Percentiles rank a stretch among this genome's conserved stretches.
Evolutionary conservation across 2,797 vertebrate species (phyloP).

Genomic region (Malurus splendens): DNA sequence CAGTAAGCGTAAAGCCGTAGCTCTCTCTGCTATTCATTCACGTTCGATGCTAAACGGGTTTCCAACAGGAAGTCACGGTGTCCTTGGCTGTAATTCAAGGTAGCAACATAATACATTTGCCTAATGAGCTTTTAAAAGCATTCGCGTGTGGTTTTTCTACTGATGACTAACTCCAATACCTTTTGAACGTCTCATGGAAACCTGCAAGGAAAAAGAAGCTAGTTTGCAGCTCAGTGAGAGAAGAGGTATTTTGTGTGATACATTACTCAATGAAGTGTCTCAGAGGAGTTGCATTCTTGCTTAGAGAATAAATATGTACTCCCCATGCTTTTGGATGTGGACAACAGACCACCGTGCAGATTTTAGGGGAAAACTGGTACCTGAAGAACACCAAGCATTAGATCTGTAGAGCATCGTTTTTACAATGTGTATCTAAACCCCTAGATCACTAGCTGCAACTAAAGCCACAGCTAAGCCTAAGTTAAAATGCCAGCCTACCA

Average conservation of each 20-base stretch:
- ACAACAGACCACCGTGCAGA: not conserved
- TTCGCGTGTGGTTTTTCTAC: not conserved
- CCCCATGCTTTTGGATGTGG: not conserved
- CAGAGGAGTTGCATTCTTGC: not conserved
- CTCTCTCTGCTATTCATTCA: not conserved
- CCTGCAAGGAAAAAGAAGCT: not conserved
- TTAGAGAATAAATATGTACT: too few species aligned
- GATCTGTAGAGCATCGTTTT: not conserved
- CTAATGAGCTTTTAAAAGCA: not conserved
- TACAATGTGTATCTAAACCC: not conserved
- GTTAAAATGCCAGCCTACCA: not conserved
- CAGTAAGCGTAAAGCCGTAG: fast-evolving
- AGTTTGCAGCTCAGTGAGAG: not conserved
- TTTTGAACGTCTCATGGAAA: not conserved
- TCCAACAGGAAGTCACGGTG: not conserved
- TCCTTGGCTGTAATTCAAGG: not conserved
- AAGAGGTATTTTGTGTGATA: not conserved
- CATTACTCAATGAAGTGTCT: not conserved
- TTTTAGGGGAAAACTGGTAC: not conserved
- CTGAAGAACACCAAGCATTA: not conserved
- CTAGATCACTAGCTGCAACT: not conserved
- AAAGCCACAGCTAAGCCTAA: not conserved
- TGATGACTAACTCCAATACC: not conserved
- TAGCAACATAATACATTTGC: not conserved
- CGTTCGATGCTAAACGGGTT: fast-evolving